Conservation (phyloP, 2,113 vertebrate genomes). For the Tylochromis polylepis region DNA sequence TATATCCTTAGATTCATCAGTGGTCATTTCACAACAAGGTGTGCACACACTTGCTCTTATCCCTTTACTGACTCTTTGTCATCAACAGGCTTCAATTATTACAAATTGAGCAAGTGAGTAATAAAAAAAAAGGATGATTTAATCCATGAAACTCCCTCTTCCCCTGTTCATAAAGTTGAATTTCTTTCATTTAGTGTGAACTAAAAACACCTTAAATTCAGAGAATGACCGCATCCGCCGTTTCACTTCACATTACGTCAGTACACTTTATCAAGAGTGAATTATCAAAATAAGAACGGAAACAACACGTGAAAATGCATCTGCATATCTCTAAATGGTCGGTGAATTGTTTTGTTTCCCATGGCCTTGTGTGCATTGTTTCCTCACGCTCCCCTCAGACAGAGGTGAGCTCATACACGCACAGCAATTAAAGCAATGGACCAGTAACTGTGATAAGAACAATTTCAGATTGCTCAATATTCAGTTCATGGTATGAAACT, state of each 20-base stretch:
- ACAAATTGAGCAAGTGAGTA: not conserved
- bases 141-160: not conserved
- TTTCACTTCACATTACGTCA: not conserved
- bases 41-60: not conserved
- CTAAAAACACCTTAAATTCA: not conserved
- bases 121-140: not conserved
- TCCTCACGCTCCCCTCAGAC: not conserved
- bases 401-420: conserved; percentile 30
- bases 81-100: not conserved
- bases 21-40: not conserved
- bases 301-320: not conserved
- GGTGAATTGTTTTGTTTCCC: conserved; percentile 22
- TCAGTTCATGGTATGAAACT: conserved; percentile 27
- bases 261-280: not conserved
- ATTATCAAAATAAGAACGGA: not conserved
- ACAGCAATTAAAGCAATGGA: conserved; percentile 55
- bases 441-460: conserved; percentile 56
- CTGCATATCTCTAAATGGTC: not conserved
- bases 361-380: conserved; percentile 8
- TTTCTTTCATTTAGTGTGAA: not conserved
- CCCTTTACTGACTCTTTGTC: not conserved
- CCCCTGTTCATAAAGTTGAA: not conserved
- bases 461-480: conserved; percentile 55
- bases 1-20: not conserved
- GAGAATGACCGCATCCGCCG: not conserved